Base-by-base conservation (phyloP, 2,113 vertebrate species). In the Balaeniceps rex region DNA sequence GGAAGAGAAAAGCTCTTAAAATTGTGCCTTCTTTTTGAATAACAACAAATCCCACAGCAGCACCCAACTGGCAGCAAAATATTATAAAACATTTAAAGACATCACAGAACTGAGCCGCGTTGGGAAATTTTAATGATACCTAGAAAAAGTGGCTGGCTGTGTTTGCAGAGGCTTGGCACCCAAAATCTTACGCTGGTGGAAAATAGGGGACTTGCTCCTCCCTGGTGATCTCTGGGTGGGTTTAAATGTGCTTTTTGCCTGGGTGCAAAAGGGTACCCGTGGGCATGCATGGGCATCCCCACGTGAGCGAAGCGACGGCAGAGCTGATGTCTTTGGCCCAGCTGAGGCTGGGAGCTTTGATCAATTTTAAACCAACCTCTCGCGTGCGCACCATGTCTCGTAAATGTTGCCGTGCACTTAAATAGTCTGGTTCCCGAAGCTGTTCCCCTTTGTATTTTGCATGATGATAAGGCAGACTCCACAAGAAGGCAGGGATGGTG, bases 11-110 rank as follows among this genome's bases (percentile, higher is more conserved):
- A 85, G 40, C 77, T 85, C 74, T 90, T 70, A 33, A 78, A 92
- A 86, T 75, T 75, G 46, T 96, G 81, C 83, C 83, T 94, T 88
- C 74, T 71, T 95, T 93, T 92, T 97, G 96, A 95, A 75, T 72
- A 86, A 79, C 94, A 90, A 51, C 75, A 95, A 97, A 82, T 96
- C 84, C 88, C 89, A 74, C 69, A 71, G 87, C 92, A 44, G 65
- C 52, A 52, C 90, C 64, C 92, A 69, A 25, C 70, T 70, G 65
- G 66, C 86, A 91, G 75, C 75, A 57, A 77, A 93, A 82, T 36
- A 33, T 58, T 65, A n/a, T 92, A 78, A 91, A 79, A 86, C 91
- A 85, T 96, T 96, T 93, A 84, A 91, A 77, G 75, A 26, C 71
- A 60, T 57, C 25, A 9, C 85, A 79, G 63, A 80, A 70, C 68